Percentiles rank a stretch among this genome's conserved stretches.
Evolutionary conservation across 2,888 invertebrate species (phyloP).

Genomic region (Eilema sororculum): DNA sequence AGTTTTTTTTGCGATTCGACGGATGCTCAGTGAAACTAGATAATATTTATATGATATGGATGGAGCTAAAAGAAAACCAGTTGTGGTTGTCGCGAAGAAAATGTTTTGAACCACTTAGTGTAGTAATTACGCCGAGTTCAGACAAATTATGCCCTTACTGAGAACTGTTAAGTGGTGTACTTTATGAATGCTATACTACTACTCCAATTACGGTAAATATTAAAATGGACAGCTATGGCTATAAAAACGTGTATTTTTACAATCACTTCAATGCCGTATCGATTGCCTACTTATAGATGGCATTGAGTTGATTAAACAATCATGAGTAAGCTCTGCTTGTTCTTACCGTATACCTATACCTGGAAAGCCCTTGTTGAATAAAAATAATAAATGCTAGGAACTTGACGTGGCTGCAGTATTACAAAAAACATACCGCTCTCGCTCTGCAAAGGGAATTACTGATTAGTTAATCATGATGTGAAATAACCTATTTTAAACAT

Average conservation of each 20-base stretch:
- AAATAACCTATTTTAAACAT: not conserved
- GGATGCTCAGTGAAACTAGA: conserved; percentile 53
- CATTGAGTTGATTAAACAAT: conserved; percentile 61
- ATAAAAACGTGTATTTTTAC: conserved; percentile 51
- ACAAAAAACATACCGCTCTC: conserved; percentile 59
- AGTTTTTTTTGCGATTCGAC: conserved; percentile 58
- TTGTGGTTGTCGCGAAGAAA: conserved; percentile 57
- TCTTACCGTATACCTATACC: conserved; percentile 58
- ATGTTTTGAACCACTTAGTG: conserved; percentile 60
- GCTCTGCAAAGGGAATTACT: conserved; percentile 60
- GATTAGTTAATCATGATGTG: conserved; percentile 47
- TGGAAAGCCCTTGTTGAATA: conserved; percentile 75
- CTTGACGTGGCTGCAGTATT: conserved; percentile 59
- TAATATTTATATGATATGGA: conserved; percentile 56
- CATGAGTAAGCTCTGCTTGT: conserved; percentile 60
- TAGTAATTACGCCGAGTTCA: conserved; percentile 60
- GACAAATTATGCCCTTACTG: conserved; percentile 66
- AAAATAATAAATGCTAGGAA: conserved; percentile 73
- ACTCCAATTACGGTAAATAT: conserved; percentile 66
- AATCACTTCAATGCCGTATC: conserved; percentile 54
- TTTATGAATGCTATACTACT: conserved; percentile 58
- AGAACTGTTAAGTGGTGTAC: conserved; percentile 59
- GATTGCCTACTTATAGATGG: conserved; percentile 61
- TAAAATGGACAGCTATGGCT: conserved; percentile 61
- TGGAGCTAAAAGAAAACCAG: conserved; percentile 58